Evolutionary conservation across 2,888 invertebrate species (phyloP), one percentile per base, ranked within the genome.

Genomic region (Elegia similella): DNA sequence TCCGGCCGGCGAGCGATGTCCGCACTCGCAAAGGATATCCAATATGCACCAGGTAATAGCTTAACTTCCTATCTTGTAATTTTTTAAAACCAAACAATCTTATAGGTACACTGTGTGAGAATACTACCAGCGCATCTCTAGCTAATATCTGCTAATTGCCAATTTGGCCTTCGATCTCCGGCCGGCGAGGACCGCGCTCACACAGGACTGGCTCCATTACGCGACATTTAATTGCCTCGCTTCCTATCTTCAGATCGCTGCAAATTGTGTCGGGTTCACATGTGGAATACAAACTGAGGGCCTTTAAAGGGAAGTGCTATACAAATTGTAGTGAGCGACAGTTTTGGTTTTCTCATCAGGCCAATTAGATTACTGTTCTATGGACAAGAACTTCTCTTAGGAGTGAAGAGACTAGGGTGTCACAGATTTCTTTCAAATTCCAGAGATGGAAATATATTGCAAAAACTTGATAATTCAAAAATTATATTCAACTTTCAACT

Each of bases 101-200:
- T 23, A 23, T 23, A 5, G 2, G 2, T 23, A 23, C 23, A 23
- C 23, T 23, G 5, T 2, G 23, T 23, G 23, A 3, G 2, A 23
- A 2, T 23, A 23, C 2, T 23, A 5, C 23, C 23, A 5, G 23
- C 2, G 23, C 23, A 23, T 23, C 23, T 5, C 23, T 23, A 23
- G 12, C 47, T 82, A 79, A 85, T 84, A 74, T 81, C 75, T 75
- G 67, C 68, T 87, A 86, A 88, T 89, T 84, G 88, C 68, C 89
- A 88, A 89, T 88, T 83, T 83, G 67, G 74, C 68, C 66, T 83
- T 86, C 83, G 80, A 88, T 88, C 82, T 88, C 88, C 88, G 88
- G 84, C 73, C 66, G 62, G 62, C 63, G 67, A 56, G 65, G 71
- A 64, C 67, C 66, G 67, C 57, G 59, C 58, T 13, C 16, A 12